Evolutionary conservation across 2,113 vertebrate species (phyloP), one percentile per base, ranked within the genome.

Genomic region (Eonycteris spelaea): DNA sequence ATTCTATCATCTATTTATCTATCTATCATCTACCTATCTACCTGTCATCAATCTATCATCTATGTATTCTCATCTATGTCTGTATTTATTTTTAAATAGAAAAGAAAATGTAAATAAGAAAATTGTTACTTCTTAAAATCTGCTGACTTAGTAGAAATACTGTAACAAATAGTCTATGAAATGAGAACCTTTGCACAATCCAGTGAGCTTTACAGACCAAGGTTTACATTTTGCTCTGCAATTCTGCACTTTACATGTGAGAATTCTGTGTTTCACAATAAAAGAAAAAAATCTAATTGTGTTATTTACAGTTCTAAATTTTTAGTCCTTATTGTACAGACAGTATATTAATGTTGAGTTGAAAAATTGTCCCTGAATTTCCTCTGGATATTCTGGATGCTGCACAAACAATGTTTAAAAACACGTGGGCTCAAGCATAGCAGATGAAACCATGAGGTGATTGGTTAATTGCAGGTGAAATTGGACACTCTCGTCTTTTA

Each of bases 391-490:
- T 91, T 92, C 96, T 94, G 91, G 71, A 96, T 82, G 45, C 40
- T 57, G n/a, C 74, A 87, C 35, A 95, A 65, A 65, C 30, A 90
- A 40, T 95, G 33, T 82, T 84, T 95, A 88, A 88, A 95, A 94
- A 78, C 57, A 93, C 67, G 28, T 40, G 86, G 35, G 4, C 43
- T 94, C 26, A 74, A 92, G 55, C 77, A 43, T 65, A 53, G 71
- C 40, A 77, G 89, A 94, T 57, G 61, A 82, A 96, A 85, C 48
- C 53, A 95, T 78, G 71, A 91, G 43, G 57, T 92, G 95, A 96
- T 91, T 96, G 85, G 71, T 83, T 98, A 97, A 97, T 98, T 96
- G 48, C 51, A 96, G 95, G 77, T 94, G 78, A 96, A 96, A 95
- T 74, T 96, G 91, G 13, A n/a, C 75, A 94, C 68, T 94, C 91